Conservation (phyloP, 2,113 vertebrate genomes). For the Cyanoderma ruficeps region DNA sequence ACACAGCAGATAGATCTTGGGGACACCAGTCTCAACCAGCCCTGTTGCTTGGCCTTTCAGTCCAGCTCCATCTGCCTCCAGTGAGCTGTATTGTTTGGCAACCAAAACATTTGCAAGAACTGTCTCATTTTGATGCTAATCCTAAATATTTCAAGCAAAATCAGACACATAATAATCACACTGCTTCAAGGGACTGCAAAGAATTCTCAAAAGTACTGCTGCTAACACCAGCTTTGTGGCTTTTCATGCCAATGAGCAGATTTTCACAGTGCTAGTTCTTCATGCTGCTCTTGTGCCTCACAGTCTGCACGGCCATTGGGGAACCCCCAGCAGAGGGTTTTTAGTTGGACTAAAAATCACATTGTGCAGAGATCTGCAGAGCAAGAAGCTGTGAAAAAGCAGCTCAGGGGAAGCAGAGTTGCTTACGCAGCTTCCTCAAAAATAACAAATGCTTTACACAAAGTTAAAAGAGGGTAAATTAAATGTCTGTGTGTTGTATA, state of each 20-base stretch:
- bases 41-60: background rate
- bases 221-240: background rate
- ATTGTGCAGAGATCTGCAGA: background rate
- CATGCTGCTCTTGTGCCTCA: background rate
- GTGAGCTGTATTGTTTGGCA: background rate
- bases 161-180: background rate
- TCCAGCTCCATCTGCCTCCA: background rate
- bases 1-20: background rate
- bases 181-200: background rate
- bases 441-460: background rate
- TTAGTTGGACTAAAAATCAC: background rate
- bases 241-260: background rate
- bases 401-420: background rate
- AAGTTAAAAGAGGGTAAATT: conserved; percentile 24
- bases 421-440: background rate
- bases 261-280: background rate
- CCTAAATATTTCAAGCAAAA: background rate
- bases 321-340: background rate
- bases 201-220: background rate
- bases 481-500: background rate
- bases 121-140: background rate
- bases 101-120: background rate
- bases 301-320: background rate
- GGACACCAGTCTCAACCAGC: background rate
- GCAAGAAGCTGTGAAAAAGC: background rate